These are phyloP conservation scores for Drosophila bunnanda DNA, from an alignment of 2,888 invertebrate species.

Conservation along the genomic window DNA sequence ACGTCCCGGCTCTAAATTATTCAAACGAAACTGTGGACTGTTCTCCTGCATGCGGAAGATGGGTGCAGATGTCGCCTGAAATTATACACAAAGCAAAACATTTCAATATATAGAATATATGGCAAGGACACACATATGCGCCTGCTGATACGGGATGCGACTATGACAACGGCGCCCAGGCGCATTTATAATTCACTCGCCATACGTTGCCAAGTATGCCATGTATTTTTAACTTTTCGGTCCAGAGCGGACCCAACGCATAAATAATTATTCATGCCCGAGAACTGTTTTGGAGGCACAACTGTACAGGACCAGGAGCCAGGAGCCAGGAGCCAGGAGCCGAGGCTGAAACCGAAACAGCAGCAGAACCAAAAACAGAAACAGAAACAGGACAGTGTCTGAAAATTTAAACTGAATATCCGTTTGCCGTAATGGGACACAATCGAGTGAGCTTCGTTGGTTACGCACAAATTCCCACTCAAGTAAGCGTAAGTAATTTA, in stretches of 20 bases:
- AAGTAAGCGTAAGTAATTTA: constrained; percentile 83
- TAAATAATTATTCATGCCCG: constrained; percentile 81
- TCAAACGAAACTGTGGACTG: constrained; percentile 89
- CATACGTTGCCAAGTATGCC: constrained; percentile 60
- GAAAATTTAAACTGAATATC: constrained; percentile 77
- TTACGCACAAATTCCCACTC: constrained; percentile 82
- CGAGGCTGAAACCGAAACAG: constrained; percentile 2
- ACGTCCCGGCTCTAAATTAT: constrained; percentile 90
- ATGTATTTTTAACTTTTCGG: constrained; percentile 49
- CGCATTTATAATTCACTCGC: constrained; percentile 63
- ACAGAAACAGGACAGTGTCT: constrained; percentile 48
- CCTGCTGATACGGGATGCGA: constrained; percentile 5
- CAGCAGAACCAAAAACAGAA: not conserved
- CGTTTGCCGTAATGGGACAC: constrained; percentile 78
- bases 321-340: too few species aligned
- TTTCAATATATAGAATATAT: constrained; percentile 14
- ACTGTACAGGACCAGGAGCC: constrained; percentile 21
- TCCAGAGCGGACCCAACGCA: constrained; percentile 44
- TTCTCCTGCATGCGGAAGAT: constrained; percentile 88
- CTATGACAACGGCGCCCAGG: constrained; percentile 26
- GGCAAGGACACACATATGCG: not conserved
- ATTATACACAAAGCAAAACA: constrained; percentile 31
- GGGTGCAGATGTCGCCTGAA: constrained; percentile 86
- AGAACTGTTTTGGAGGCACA: constrained; percentile 51
- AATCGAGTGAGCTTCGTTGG: constrained; percentile 79